A percentile compares a stretch with the other conserved stretches of the same genome.
phyloP scores from a whole-genome alignment of 1,140 invertebrate genomes.

The Proctacanthus coquilletti region DNA sequence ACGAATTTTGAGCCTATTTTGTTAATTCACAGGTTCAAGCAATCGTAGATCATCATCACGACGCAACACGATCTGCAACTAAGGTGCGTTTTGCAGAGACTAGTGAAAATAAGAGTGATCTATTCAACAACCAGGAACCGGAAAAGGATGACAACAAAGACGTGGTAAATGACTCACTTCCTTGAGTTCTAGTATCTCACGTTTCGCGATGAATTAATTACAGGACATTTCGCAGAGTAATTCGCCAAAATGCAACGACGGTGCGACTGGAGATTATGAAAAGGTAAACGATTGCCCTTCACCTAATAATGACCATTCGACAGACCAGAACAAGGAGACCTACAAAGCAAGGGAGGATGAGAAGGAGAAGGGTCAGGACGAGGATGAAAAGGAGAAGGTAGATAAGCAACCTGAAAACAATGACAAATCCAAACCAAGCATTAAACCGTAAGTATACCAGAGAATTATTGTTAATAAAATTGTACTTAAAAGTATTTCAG shows the following conservation, averaged over 20 bases:
- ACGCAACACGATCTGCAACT: constrained; percentile 55
- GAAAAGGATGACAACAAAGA: no score
- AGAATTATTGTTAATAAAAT: not conserved
- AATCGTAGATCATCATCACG: constrained; percentile 79
- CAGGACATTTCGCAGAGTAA: no score
- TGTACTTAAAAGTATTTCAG: no score
- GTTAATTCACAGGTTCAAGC: constrained; percentile 91
- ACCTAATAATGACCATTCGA: no score
- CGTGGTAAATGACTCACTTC: no score
- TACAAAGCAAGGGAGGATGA: constrained; percentile 27
- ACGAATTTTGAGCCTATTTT: no score
- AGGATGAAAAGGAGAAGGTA: constrained; percentile 31
- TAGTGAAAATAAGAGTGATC: constrained; percentile 25
- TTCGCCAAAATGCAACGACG: no score
- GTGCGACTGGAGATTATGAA: no score
- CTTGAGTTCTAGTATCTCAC: no score
- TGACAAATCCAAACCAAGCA: constrained; percentile 18
- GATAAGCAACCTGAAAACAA: constrained; percentile 27
- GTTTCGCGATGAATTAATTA: constrained; percentile 4
- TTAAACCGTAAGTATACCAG: constrained; percentile 16
- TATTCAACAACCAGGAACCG: not conserved
- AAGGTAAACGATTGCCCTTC: no score
- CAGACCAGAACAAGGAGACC: constrained; percentile 15
- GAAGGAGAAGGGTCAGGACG: constrained; percentile 30
- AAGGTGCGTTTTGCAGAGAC: constrained; percentile 80